Base-by-base conservation (phyloP, 2,888 invertebrate genomes). In the Luperina testacea region DNA sequence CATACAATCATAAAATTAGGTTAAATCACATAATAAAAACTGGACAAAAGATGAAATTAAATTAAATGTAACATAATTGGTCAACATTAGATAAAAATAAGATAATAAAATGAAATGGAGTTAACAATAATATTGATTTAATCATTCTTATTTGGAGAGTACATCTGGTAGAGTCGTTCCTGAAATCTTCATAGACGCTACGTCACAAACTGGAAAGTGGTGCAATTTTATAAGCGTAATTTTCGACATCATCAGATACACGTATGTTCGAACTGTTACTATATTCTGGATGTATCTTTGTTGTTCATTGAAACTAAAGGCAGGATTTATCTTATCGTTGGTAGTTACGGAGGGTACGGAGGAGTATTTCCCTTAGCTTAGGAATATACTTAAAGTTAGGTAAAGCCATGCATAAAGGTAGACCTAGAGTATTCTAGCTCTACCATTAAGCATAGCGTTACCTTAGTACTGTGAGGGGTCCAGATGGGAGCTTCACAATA, bases 1-100 rank as follows among this genome's bases (percentile, higher is more conserved):
- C 32, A 32, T 32, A 32, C 32, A 32, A 32, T 32, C 32, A 32
- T 32, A 32, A 32, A 32, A 32, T 32, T 32, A 32, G 32, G 32
- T 32, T 32, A 32, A 32, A 32, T 32, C 32, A 32, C 32, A 32
- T 1, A 32, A 32, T 32, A 32, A 32, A 32, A 32, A 32, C 32
- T 32, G 32, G 32, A 32, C 32, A 32, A 32, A 32, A 32, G 32
- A 32, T 32, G 32, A 32, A 32, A 32, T 32, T 32, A 32, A 32
- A 32, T 32, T 32, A 32, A 32, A 32, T 32, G 32, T 32, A 32
- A 32, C 32, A 32, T 1, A 32, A 32, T 32, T 32, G 32, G 32
- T 32, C 32, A 32, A 32, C 32, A 32, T 32, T 0, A 1, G 32
- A 32, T 32, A 74, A 68, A 68, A 65, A 77, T 75, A 86, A 61